Evolutionary conservation across 2,888 invertebrate genomes (phyloP).

Genomic region (Camptogramma bilineatum): DNA sequence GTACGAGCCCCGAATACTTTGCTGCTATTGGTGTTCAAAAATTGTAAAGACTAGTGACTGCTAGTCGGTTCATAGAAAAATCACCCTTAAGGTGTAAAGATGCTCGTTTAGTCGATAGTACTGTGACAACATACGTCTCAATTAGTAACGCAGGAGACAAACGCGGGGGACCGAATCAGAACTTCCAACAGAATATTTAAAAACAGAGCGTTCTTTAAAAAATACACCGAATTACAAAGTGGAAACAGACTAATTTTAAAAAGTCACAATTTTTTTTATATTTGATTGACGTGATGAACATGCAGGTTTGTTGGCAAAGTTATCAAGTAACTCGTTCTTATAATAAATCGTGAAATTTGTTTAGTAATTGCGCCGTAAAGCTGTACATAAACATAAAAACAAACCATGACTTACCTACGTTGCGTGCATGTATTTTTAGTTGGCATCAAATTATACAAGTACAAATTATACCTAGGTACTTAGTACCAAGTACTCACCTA

Average conservation of each 20-base stretch:
- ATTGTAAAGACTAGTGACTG: too few relatives aligned
- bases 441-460: background rate
- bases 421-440: background rate
- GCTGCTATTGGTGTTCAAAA: too few relatives aligned
- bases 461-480: background rate
- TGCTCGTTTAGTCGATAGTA: too few relatives aligned
- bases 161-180: slow-evolving; percentile 59
- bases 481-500: background rate
- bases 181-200: slow-evolving; percentile 7
- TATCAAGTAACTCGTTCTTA: background rate
- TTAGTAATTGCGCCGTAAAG: background rate
- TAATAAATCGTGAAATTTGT: background rate
- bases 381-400: background rate
- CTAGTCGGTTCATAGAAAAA: too few relatives aligned
- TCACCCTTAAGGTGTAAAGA: too few relatives aligned
- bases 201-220: slow-evolving; percentile 1
- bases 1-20: too few relatives aligned
- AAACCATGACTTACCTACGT: background rate
- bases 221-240: background rate
- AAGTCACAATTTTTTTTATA: background rate
- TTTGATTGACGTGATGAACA: too few relatives aligned
- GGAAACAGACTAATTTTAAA: background rate
- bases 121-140: slow-evolving; percentile 72
- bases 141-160: slow-evolving; percentile 72
- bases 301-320: background rate